Conservation (phyloP, 2,888 invertebrate genomes). For the Ichneumon xanthorius region DNA sequence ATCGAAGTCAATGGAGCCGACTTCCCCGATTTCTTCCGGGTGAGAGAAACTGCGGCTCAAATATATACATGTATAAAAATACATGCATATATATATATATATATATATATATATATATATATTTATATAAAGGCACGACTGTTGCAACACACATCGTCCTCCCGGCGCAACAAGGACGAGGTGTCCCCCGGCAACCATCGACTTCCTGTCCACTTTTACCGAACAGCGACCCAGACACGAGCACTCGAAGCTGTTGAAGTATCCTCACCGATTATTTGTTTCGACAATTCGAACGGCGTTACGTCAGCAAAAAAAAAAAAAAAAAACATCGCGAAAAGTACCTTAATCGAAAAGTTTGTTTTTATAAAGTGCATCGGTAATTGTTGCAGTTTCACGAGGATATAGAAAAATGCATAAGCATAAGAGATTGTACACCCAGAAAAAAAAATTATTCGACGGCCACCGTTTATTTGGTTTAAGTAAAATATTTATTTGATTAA, state of each 20-base stretch:
- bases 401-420: no score
- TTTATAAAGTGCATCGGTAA: no score
- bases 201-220: slow-evolving; percentile 44
- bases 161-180: slow-evolving; percentile 60
- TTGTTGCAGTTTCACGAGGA: no score
- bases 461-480: no score
- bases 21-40: slow-evolving; percentile 60
- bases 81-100: neutral
- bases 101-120: no score
- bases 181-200: slow-evolving; percentile 29
- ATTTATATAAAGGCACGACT: slow-evolving; percentile 11
- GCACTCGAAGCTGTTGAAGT: slow-evolving; percentile 8
- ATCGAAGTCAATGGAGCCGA: slow-evolving; percentile 38
- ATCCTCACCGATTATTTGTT: slow-evolving; percentile 23
- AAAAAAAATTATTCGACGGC: no score
- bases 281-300: neutral
- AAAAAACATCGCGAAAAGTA: no score
- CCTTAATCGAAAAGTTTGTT: no score
- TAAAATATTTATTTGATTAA: no score
- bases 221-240: neutral
- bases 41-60: slow-evolving; percentile 30
- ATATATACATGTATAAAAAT: neutral
- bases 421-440: no score
- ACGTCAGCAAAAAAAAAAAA: no score
- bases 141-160: slow-evolving; percentile 47